Evolutionary conservation across 2,113 vertebrate species (phyloP).

Genomic region (Plectropomus leopardus): DNA sequence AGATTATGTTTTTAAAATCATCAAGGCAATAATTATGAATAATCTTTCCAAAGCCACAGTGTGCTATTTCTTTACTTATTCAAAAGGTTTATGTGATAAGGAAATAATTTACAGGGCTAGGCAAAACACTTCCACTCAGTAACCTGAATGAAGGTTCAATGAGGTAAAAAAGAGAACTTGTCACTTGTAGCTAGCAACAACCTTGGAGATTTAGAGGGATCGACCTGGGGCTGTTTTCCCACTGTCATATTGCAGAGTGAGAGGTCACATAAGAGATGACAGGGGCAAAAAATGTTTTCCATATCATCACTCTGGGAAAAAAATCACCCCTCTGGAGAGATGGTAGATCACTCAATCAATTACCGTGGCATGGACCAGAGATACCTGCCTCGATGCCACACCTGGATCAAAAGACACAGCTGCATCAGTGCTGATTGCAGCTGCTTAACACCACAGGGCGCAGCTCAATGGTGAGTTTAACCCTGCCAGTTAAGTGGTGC

Average conservation of each 20-base stretch:
- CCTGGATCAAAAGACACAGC: slow-evolving; percentile 67
- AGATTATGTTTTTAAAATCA: slow-evolving; percentile 29
- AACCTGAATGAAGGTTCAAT: background rate
- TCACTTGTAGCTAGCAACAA: slow-evolving; percentile 3
- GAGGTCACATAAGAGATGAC: slow-evolving; percentile 48
- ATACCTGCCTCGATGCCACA: slow-evolving; percentile 39
- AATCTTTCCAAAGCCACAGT: background rate
- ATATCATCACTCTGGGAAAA: slow-evolving; percentile 48
- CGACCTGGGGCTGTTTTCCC: slow-evolving; percentile 11
- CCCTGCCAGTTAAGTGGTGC: slow-evolving; percentile 40
- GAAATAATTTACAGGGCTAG: background rate
- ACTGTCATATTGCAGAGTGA: slow-evolving; percentile 31
- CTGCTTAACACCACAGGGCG: slow-evolving; percentile 60
- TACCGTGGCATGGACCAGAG: slow-evolving; percentile 41
- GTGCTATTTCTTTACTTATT: slow-evolving; percentile 3
- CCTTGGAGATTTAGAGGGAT: slow-evolving; percentile 22
- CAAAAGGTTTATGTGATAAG: background rate
- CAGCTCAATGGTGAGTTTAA: slow-evolving; percentile 58
- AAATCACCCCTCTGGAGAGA: slow-evolving; percentile 32
- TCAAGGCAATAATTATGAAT: background rate
- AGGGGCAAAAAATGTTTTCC: slow-evolving; percentile 51
- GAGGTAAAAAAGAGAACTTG: slow-evolving; percentile 9
- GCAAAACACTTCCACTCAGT: background rate
- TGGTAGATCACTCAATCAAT: slow-evolving; percentile 60
- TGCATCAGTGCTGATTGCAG: slow-evolving; percentile 61